These are phyloP conservation scores for Piaya cayana DNA, from an alignment of 2,113 vertebrate species.

Conservation along the genomic window DNA sequence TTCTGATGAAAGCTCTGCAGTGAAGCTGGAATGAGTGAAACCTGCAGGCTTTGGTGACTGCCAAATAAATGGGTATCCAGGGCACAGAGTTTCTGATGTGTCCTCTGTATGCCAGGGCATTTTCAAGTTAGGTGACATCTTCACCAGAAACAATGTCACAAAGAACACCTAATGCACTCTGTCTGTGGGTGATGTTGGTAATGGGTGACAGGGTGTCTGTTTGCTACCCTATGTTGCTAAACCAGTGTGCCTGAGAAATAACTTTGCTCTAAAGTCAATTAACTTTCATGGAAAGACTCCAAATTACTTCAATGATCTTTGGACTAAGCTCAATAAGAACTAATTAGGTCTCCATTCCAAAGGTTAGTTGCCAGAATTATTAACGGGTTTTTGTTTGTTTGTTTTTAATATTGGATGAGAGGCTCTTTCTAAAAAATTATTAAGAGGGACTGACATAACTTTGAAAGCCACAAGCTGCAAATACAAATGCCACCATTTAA, in stretches of 20 bases:
- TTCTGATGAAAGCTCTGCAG: constrained; percentile 33
- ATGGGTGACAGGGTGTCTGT: not conserved
- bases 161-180: not conserved
- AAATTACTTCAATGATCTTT: constrained; percentile 46
- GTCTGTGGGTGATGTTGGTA: not conserved
- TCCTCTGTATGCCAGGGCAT: not conserved
- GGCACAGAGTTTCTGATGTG: not conserved
- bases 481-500: not conserved
- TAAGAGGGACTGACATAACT: not conserved
- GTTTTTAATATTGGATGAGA: not conserved
- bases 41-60: not conserved
- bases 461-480: not conserved
- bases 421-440: not conserved
- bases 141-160: not conserved
- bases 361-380: constrained; percentile 22
- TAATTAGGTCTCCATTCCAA: constrained; percentile 38
- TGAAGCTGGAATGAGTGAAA: constrained; percentile 7
- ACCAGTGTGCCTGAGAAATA: not conserved
- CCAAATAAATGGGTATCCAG: not conserved
- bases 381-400: constrained; percentile 26
- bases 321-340: constrained; percentile 26
- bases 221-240: not conserved
- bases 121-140: not conserved
- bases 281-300: constrained; percentile 24
- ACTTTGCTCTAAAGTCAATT: constrained; percentile 25